Evolutionary conservation across 2,113 vertebrate genomes (phyloP).

Genomic region (Brachypodius melanocephalos): DNA sequence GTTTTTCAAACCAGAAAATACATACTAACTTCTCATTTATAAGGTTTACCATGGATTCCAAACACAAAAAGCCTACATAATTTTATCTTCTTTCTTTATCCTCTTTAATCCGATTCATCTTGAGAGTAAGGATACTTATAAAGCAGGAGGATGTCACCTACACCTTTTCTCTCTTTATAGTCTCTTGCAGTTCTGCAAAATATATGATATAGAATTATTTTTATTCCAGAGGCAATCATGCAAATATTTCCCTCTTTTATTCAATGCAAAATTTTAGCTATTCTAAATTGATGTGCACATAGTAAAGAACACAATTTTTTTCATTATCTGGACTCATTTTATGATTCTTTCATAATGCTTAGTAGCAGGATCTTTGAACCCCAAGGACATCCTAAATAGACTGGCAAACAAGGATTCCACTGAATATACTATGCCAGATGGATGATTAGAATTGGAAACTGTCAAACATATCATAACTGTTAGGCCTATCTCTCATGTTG

Average conservation of each 20-base stretch:
- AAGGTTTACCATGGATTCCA: background rate
- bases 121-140: background rate
- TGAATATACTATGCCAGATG: background rate
- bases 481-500: background rate
- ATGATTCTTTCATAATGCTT: background rate
- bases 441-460: background rate
- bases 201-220: background rate
- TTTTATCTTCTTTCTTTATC: background rate
- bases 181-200: background rate
- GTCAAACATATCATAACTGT: background rate
- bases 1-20: background rate
- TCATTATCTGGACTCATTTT: background rate
- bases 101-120: background rate
- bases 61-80: background rate
- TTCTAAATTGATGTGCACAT: background rate
- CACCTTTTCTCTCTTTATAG: background rate
- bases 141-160: background rate
- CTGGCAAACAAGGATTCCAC: background rate
- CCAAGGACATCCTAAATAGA: background rate
- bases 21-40: background rate
- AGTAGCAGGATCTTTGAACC: background rate
- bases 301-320: background rate
- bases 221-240: background rate
- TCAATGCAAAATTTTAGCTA: background rate
- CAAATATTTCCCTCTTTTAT: background rate